Conservation (phyloP, 2,797 vertebrate species). For the Morus bassanus region DNA sequence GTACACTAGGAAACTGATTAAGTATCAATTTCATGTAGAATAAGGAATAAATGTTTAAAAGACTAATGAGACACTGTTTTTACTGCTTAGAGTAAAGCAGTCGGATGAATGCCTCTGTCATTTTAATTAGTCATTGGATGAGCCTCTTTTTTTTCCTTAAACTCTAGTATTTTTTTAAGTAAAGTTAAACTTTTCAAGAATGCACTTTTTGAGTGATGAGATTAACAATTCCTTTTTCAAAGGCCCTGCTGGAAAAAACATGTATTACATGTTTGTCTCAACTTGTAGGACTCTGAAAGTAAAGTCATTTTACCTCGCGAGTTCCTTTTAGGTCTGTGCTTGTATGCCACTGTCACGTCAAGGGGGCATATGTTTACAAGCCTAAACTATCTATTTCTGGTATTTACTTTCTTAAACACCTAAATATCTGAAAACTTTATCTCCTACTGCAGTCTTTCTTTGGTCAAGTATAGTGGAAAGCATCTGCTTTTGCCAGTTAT, state of each 20-base stretch:
- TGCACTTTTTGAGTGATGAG: not conserved
- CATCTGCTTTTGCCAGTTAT: not conserved
- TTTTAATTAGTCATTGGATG: conserved; percentile 71
- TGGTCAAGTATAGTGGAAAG: not conserved
- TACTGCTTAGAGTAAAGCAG: conserved; percentile 61
- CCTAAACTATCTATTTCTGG: not conserved
- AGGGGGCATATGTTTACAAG: not conserved
- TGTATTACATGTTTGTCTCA: not conserved
- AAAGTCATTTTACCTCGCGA: not conserved
- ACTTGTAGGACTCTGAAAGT: not conserved
- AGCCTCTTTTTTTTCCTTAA: not conserved
- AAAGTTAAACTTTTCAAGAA: conserved; percentile 47
- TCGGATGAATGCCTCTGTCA: conserved; percentile 66
- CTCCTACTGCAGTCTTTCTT: not conserved
- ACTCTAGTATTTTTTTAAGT: conserved; percentile 27
- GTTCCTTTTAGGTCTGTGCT: not conserved
- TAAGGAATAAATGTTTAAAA: conserved; percentile 72
- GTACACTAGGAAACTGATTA: conserved; percentile 73
- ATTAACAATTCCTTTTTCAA: not conserved
- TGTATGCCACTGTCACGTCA: not conserved
- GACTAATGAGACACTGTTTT: conserved; percentile 77
- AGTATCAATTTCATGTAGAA: conserved; percentile 74
- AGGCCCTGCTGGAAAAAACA: not conserved
- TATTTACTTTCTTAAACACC: not conserved
- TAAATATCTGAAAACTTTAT: not conserved